Conservation (phyloP, 2,113 vertebrate species). For the Tupaia chinensis region DNA sequence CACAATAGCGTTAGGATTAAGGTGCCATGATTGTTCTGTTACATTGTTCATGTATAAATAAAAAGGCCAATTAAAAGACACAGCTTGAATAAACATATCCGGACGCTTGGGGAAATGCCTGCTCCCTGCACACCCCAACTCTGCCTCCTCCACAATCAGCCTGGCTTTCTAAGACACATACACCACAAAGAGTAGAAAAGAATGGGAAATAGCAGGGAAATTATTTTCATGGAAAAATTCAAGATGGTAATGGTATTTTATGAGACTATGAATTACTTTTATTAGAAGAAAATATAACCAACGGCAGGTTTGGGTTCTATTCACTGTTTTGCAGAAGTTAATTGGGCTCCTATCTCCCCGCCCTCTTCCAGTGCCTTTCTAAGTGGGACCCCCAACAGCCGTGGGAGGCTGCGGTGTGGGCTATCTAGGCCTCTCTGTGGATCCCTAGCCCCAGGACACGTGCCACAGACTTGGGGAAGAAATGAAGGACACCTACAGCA, state of each 20-base stretch:
- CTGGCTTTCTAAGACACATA: neutral
- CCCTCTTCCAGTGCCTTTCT: too few relatives aligned
- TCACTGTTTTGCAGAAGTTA: neutral
- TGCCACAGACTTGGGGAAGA: neutral
- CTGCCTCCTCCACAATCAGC: neutral
- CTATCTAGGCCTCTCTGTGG: neutral
- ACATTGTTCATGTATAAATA: neutral
- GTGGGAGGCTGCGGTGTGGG: neutral
- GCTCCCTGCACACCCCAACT: rapidly evolving
- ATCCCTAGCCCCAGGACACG: rapidly evolving
- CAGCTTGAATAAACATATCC: neutral
- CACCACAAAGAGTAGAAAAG: neutral
- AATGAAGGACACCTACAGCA: neutral
- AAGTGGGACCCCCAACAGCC: neutral
- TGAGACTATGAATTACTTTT: neutral
- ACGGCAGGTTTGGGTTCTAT: neutral
- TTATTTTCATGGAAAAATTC: neutral
- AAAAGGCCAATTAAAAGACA: neutral
- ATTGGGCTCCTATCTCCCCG: rapidly evolving
- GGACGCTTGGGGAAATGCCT: rapidly evolving
- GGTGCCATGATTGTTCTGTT: neutral
- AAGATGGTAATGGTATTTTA: neutral
- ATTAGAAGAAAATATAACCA: neutral
- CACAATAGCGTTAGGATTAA: neutral
- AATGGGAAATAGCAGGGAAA: neutral